These are phyloP conservation scores for Diadegma fenestrale DNA, from an alignment of 2,888 invertebrate species.

Conservation along the genomic window DNA sequence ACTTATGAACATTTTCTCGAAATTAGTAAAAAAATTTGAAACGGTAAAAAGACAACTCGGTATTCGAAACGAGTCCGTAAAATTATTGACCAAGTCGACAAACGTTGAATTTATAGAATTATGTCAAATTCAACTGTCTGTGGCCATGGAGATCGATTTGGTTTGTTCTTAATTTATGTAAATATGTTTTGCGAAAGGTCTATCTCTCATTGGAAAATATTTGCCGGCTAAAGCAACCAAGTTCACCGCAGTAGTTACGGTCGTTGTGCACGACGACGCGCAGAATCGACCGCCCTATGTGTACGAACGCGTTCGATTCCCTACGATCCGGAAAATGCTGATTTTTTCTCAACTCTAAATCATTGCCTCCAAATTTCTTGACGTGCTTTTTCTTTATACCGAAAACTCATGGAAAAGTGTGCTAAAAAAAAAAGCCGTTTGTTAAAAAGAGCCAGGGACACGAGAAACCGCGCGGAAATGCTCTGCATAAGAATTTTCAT, in stretches of 20 bases:
- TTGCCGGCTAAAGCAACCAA: conserved; percentile 46
- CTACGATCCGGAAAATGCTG: not conserved
- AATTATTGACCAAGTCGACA: not conserved
- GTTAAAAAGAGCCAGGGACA: not conserved
- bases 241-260: conserved; percentile 66
- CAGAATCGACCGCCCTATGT: conserved; percentile 51
- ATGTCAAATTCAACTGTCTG: not conserved
- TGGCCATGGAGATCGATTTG: conserved; percentile 38
- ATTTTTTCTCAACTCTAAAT: not conserved
- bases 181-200: not conserved
- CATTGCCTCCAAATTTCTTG: not conserved
- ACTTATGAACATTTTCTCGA: no score
- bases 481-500: no score
- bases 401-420: not conserved
- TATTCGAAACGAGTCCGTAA: not conserved
- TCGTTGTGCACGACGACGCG: conserved; percentile 67
- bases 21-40: no score
- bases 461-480: no score
- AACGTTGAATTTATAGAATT: not conserved
- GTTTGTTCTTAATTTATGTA: not conserved
- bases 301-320: not conserved
- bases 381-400: not conserved
- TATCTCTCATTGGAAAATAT: conserved; percentile 44
- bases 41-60: not conserved
- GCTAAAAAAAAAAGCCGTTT: not conserved